Evolutionary conservation across 2,888 invertebrate species (phyloP).

Genomic region (Zootermopsis nevadensis): DNA sequence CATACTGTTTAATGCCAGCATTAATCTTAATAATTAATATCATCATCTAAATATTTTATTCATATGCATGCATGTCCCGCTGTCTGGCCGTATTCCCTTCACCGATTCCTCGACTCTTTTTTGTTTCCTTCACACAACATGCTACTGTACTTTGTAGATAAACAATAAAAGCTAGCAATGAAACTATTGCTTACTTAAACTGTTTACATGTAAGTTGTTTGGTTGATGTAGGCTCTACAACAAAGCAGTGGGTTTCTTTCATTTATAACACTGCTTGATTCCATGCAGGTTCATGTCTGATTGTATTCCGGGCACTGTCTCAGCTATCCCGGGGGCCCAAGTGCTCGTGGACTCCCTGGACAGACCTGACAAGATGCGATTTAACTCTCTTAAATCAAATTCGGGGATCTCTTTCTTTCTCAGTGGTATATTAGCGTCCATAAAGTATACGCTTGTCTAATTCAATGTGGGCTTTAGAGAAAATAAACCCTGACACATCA

Average conservation of each 20-base stretch:
- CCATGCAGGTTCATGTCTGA: background rate
- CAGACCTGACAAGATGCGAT: slow-evolving; percentile 24
- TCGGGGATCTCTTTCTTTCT: slow-evolving; percentile 10
- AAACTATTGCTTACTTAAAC: too few species aligned
- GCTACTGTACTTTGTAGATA: too few species aligned
- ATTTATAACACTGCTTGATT: slow-evolving; percentile 35
- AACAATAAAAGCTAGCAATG: too few species aligned
- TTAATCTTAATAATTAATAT: background rate
- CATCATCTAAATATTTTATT: background rate
- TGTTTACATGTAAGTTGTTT: too few species aligned
- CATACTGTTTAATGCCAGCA: background rate
- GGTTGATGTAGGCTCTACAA: slow-evolving; percentile 34
- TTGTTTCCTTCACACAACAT: too few species aligned
- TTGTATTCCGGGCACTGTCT: slow-evolving; percentile 4
- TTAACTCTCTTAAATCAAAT: slow-evolving; percentile 35
- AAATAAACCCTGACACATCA: too few species aligned
- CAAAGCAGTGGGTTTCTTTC: slow-evolving; percentile 12
- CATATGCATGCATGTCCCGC: background rate
- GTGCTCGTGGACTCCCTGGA: background rate
- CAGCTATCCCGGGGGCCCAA: background rate
- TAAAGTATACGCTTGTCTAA: background rate
- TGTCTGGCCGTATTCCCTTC: background rate
- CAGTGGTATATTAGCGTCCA: background rate
- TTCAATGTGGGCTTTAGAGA: background rate
- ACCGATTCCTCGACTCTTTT: too few species aligned